Evolutionary conservation across 2,888 invertebrate genomes (phyloP).

Genomic region (Meghimatium bilineatum): DNA sequence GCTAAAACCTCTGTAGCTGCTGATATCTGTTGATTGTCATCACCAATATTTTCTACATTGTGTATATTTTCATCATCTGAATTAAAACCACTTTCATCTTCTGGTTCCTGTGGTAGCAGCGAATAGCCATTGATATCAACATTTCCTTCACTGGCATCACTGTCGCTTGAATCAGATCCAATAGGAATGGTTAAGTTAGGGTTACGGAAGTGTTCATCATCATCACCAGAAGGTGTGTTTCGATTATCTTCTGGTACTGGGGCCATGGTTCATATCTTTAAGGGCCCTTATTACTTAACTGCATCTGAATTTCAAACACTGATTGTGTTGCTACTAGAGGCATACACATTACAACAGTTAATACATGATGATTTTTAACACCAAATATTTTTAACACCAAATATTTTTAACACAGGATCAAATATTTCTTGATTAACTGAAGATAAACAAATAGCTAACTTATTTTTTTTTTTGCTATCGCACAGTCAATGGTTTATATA

Average conservation of each 20-base stretch:
- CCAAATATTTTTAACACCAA: no score
- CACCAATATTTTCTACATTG: conserved; percentile 19
- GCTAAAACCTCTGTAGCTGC: not conserved
- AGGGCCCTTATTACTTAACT: not conserved
- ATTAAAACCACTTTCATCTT: conserved; percentile 20
- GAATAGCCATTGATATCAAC: conserved; percentile 37
- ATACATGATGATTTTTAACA: no score
- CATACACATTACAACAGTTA: no score
- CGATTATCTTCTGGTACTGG: conserved; percentile 45
- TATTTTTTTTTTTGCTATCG: no score
- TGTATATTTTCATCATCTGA: conserved; percentile 18
- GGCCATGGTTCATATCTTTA: conserved; percentile 26
- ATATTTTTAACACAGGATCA: no score
- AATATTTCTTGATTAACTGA: no score
- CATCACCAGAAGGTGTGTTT: conserved; percentile 35
- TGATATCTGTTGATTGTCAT: not conserved
- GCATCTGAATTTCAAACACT: not conserved
- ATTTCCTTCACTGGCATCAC: conserved; percentile 14
- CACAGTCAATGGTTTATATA: no score
- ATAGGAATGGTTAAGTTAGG: conserved; percentile 30
- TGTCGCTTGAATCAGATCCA: conserved; percentile 42
- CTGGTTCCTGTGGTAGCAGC: conserved; percentile 43
- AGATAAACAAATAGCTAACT: no score
- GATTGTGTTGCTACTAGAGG: no score
- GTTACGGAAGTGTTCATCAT: conserved; percentile 26